Base-by-base conservation (phyloP, 2,113 vertebrate species). In the Erpornis zantholeuca region DNA sequence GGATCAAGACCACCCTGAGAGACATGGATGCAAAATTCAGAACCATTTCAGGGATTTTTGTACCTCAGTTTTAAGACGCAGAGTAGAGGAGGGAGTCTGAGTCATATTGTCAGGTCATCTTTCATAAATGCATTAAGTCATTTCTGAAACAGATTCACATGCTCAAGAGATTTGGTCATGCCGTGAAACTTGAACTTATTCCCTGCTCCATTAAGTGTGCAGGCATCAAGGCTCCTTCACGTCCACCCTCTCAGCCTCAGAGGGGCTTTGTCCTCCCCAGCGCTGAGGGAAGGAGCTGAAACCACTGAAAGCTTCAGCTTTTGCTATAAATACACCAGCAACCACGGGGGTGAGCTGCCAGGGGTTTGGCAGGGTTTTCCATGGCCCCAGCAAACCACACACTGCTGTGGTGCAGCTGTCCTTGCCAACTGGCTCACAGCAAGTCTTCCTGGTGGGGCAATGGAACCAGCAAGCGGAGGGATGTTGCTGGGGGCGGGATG, bases 61-160 rank as follows among this genome's bases (percentile, higher is more conserved):
- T 31, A 64, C 36, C 24, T 76, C 12, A 4, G 0, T 52, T 64
- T 82, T 88, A 64, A 68, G 66, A 64, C 8, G 12, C 4, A 7
- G 15, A 40, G 29, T 9, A 40, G 21, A 52, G 0, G 0, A 0
- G 0, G 27, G 24, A 50, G 12, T 45, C 33, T 47, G 70, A 82
- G 24, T 86, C 15, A 6, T 12, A 31, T 10, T n/a, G 16, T 63
- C 40, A 56, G 11, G 29, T 29, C 12, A 6, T 36, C 47, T n/a
- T 60, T 83, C 66, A 27, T 83, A 72, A 73, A 77, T 31, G 36
- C 7, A 0, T 28, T 11, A 40, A 72, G 47, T 73, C 0, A 15
- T 86, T 80, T 72, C 83, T 86, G 54, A 80, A 90, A 80, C 1
- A 56, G 22, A 28, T 44, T 77, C 49, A 22, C 5, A 6, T 64